Percentiles rank a stretch among this genome's conserved stretches.
Evolutionary conservation across 2,888 invertebrate species (phyloP).

Genomic region (Dolomedes plantarius): DNA sequence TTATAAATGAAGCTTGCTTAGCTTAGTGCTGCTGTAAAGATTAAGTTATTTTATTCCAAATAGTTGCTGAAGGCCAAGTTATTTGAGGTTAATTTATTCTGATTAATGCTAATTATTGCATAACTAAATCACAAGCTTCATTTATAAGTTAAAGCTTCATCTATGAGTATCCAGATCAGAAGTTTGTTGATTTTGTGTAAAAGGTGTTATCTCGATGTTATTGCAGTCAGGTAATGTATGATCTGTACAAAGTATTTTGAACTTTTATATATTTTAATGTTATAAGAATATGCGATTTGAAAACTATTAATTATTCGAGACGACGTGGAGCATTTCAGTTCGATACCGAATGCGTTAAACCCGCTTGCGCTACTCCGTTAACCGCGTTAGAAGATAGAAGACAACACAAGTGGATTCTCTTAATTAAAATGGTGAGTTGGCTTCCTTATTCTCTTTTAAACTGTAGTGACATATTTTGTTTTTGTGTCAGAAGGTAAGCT

Average conservation of each 20-base stretch:
- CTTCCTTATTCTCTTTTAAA: slow-evolving; percentile 15
- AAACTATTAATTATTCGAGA: no score
- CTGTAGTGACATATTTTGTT: not conserved
- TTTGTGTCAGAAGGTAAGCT: slow-evolving; percentile 48
- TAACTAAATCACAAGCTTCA: not conserved
- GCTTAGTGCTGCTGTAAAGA: no score
- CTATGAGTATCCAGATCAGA: not conserved
- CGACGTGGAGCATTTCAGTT: not conserved
- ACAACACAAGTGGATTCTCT: slow-evolving; percentile 11
- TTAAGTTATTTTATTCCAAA: no score
- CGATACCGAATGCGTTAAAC: not conserved
- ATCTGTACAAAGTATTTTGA: not conserved
- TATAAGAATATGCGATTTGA: not conserved
- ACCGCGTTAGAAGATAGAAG: slow-evolving; percentile 5
- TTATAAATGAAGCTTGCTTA: no score
- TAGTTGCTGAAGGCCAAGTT: no score
- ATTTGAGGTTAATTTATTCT: no score
- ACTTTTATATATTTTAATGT: no score
- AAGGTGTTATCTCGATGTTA: not conserved
- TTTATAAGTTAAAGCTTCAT: not conserved
- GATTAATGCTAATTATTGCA: no score
- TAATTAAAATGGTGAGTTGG: slow-evolving; percentile 55
- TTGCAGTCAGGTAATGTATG: slow-evolving; percentile 11
- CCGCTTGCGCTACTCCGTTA: not conserved
- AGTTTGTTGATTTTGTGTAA: not conserved